phyloP scores from a whole-genome alignment of 2,113 vertebrate genomes.

The Nycticebus coucang region DNA sequence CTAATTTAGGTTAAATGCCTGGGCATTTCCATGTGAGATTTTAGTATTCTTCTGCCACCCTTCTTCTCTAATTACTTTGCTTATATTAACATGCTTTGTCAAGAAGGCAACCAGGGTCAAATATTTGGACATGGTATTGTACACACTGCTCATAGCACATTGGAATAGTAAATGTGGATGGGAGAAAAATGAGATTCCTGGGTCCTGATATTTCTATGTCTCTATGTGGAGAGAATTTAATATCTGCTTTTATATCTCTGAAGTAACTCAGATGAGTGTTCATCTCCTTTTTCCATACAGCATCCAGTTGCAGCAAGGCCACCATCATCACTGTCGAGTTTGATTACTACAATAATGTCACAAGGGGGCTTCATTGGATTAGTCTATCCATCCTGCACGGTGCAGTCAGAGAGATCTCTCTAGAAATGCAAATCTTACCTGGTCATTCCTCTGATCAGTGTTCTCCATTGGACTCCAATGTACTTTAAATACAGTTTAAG shows the following conservation, averaged over 20 bases:
- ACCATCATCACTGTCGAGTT: neutral
- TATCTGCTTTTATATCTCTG: neutral
- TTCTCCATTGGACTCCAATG: neutral
- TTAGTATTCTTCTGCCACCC: neutral
- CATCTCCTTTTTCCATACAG: neutral
- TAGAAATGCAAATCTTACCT: neutral
- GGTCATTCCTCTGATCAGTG: neutral
- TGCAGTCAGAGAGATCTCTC: neutral
- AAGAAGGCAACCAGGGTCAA: neutral
- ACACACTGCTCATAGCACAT: neutral
- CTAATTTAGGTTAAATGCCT: neutral
- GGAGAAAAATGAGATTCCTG: neutral
- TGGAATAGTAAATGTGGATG: neutral
- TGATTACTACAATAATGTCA: fast-evolving
- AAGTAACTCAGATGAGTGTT: neutral
- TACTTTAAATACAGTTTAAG: neutral
- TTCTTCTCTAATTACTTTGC: neutral
- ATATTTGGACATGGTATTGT: neutral
- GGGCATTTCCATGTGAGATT: neutral
- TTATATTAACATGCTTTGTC: neutral
- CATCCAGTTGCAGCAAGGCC: neutral
- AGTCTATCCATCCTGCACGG: neutral
- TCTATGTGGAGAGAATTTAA: neutral
- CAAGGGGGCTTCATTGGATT: neutral
- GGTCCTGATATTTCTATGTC: neutral